Base-by-base conservation (phyloP, 1,140 invertebrate genomes). In the Matsumurasca onukii region DNA sequence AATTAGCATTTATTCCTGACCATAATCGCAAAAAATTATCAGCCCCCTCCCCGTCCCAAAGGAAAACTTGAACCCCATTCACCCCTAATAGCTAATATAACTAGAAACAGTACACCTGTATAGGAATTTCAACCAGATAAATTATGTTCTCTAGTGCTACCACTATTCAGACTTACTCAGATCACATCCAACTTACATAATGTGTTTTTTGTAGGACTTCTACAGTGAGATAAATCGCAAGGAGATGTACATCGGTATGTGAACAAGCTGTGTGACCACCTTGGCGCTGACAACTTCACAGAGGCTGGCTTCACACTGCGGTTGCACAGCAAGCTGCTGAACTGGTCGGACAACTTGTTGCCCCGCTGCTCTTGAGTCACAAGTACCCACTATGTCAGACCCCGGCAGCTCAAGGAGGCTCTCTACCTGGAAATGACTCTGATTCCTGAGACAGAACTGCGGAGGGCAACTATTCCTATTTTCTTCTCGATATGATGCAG, bases 401-500 rank as follows among this genome's bases (percentile, higher is more conserved):
- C 1, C 94, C 80, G 92, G 12, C 89, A 95, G 71, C 82, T 98
- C 9, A 98, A 98, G 79, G 94, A 97, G 79, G 84, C 86, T n/a
- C 81, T 98, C 0, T 98, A 96, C 79, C 86, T 91, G 64, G n/a
- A n/a, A n/a, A n/a, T n/a, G n/a, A n/a, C n/a, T n/a, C n/a, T n/a
- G n/a, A n/a, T n/a, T n/a, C n/a, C 93, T 0, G 94, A 97, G 77
- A 84, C 83, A 48, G 93, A 95, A 75, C 82, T 98, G 15, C 82
- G 95, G 0, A 90, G 89, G 77, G 90, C 89, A 0, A 97, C 94
- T 0, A 97, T 98, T 75, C 95, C 95, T 2, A 93, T 98, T 67
- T 98, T 98, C 81, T 98, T 97, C 80, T n/a, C n/a, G 96, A 98
- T 77, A 98, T 98, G 96, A 97, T 98, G 93, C 91, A 95, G 77